These are phyloP conservation scores for Trissonchulus sp. DNA, from an alignment of 2,888 invertebrate genomes.

Conservation along the genomic window DNA sequence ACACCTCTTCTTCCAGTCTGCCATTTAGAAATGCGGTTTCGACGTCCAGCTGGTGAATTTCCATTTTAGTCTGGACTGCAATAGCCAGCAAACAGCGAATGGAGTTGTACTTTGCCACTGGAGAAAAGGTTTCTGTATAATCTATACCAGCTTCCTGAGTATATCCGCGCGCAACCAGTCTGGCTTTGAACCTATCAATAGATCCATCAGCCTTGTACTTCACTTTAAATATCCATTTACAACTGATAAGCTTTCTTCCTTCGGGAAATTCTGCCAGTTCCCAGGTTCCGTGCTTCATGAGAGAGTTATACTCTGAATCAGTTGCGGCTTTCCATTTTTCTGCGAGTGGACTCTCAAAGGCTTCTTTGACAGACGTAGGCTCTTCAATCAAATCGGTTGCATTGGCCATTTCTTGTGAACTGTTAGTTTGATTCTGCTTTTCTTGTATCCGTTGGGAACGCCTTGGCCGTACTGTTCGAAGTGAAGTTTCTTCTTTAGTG, in stretches of 20 bases:
- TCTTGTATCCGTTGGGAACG: not conserved
- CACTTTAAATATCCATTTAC: slow-evolving; percentile 4
- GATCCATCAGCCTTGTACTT: not conserved
- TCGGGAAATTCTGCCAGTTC: not conserved
- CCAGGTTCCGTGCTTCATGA: not conserved
- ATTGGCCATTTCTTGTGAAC: no score
- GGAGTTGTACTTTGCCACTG: not conserved
- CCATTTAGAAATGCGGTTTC: slow-evolving; percentile 3
- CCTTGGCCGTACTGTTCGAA: not conserved
- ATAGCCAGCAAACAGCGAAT: not conserved
- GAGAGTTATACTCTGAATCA: not conserved
- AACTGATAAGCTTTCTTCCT: not conserved
- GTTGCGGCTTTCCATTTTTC: slow-evolving; percentile 1
- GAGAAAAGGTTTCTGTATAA: not conserved
- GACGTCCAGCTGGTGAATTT: slow-evolving; percentile 4
- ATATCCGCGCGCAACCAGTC: not conserved
- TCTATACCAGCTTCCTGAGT: not conserved
- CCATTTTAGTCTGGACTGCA: not conserved
- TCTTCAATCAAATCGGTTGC: not conserved
- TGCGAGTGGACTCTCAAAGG: not conserved
- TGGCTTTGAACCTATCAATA: not conserved
- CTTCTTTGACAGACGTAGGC: not conserved
- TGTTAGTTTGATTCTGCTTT: not conserved
- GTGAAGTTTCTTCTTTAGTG: not conserved
- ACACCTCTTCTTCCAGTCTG: not conserved